phyloP scores from a whole-genome alignment of 2,888 invertebrate species.

The Archaeoteleia sp. region DNA sequence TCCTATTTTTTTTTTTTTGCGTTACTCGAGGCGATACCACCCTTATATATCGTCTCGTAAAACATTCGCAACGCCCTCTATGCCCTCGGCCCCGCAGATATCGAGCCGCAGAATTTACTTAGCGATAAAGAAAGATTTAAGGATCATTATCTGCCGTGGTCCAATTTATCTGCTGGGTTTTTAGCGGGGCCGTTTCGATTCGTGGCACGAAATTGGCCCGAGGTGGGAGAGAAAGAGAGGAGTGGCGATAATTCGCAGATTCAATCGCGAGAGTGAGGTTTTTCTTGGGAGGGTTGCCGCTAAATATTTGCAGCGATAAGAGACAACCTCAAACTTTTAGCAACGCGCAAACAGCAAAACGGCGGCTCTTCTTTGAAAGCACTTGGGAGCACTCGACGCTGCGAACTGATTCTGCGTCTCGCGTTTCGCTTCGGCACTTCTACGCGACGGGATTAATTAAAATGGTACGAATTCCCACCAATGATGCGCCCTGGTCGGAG shows the following conservation, averaged over 20 bases:
- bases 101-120: slow-evolving; percentile 59
- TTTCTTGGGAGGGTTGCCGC: slow-evolving; percentile 42
- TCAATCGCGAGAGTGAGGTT: slow-evolving; percentile 33
- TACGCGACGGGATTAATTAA: slow-evolving; percentile 69
- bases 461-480: slow-evolving; percentile 68
- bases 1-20: no score
- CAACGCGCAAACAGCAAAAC: slow-evolving; percentile 38
- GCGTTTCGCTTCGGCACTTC: slow-evolving; percentile 25
- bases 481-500: slow-evolving; percentile 60
- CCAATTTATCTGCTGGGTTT: slow-evolving; percentile 58
- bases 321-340: slow-evolving; percentile 39
- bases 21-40: slow-evolving; percentile 18
- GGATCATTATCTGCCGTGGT: slow-evolving; percentile 61
- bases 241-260: slow-evolving; percentile 39
- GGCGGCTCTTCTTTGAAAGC: slow-evolving; percentile 40
- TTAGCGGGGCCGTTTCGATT: slow-evolving; percentile 7
- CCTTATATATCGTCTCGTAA: slow-evolving; percentile 55
- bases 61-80: slow-evolving; percentile 55
- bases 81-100: slow-evolving; percentile 39
- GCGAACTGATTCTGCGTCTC: slow-evolving; percentile 17
- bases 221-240: not conserved
- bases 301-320: slow-evolving; percentile 60
- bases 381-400: not conserved
- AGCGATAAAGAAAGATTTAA: slow-evolving; percentile 63
- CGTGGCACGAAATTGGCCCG: not conserved